Evolutionary conservation across 2,888 invertebrate genomes (phyloP).

Genomic region (Biston betularia): DNA sequence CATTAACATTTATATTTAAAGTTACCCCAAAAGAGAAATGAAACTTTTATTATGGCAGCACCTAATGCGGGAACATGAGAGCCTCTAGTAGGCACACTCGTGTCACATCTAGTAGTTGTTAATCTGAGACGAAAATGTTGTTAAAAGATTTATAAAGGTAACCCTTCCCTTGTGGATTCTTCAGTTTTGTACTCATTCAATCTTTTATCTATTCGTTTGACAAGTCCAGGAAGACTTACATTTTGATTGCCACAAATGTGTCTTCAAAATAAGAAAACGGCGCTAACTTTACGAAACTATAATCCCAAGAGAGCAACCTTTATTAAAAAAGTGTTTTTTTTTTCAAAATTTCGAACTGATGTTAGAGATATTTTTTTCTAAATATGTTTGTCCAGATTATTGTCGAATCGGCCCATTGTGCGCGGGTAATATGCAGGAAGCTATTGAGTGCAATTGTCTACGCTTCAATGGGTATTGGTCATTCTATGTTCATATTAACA

Average conservation of each 20-base stretch:
- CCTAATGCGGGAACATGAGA: too few relatives aligned
- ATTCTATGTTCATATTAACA: constrained; percentile 61
- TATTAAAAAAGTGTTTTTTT: constrained; percentile 14
- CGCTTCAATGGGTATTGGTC: constrained; percentile 60
- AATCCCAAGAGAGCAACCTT: constrained; percentile 73
- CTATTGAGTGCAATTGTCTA: constrained; percentile 73
- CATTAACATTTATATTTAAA: too few relatives aligned
- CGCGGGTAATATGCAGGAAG: constrained; percentile 73
- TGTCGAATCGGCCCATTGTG: constrained; percentile 75
- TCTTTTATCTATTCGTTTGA: neutral
- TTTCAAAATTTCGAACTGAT: constrained; percentile 46
- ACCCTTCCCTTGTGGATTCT: neutral
- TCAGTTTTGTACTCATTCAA: neutral
- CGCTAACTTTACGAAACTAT: constrained; percentile 72
- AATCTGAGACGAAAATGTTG: too few relatives aligned
- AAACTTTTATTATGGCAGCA: too few relatives aligned
- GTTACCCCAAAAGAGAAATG: too few relatives aligned
- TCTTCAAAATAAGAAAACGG: constrained; percentile 53
- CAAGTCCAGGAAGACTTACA: constrained; percentile 10
- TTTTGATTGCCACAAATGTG: constrained; percentile 56
- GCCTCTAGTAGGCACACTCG: too few relatives aligned
- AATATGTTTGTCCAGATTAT: constrained; percentile 59
- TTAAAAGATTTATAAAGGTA: neutral
- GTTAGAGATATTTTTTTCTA: constrained; percentile 44
- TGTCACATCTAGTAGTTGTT: too few relatives aligned